phyloP scores from a whole-genome alignment of 2,797 vertebrate genomes.

The Sebastes iracundus region DNA sequence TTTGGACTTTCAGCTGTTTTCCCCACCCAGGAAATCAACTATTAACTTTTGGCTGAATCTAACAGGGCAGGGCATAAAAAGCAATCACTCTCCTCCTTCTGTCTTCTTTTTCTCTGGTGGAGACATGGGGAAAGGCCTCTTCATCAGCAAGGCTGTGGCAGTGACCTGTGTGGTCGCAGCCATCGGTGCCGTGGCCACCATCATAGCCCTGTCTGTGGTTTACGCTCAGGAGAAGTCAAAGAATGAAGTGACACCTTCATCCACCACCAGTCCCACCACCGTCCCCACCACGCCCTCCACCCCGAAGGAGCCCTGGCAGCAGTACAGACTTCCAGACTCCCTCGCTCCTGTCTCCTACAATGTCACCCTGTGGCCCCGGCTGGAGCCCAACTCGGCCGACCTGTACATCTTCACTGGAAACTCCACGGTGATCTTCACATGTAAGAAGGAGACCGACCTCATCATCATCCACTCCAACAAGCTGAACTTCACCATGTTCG shows the following conservation, averaged over 20 bases:
- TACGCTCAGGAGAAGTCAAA: slow-evolving; percentile 87
- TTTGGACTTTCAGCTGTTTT: slow-evolving; percentile 41
- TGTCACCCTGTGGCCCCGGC: slow-evolving; percentile 68
- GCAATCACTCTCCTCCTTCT: background rate
- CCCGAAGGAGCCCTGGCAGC: slow-evolving; percentile 78
- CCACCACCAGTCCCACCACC: slow-evolving; percentile 30
- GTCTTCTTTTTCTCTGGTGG: slow-evolving; percentile 23
- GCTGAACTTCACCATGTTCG: slow-evolving; percentile 83
- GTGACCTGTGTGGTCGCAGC: slow-evolving; percentile 69
- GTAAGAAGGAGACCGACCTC: slow-evolving; percentile 65
- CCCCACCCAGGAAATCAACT: slow-evolving; percentile 20
- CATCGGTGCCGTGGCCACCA: slow-evolving; percentile 78
- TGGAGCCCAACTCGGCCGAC: slow-evolving; percentile 34
- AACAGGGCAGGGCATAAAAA: slow-evolving; percentile 45
- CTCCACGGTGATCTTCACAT: slow-evolving; percentile 61
- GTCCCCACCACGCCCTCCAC: slow-evolving; percentile 74
- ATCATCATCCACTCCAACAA: slow-evolving; percentile 91
- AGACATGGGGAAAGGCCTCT: slow-evolving; percentile 90
- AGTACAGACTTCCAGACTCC: slow-evolving; percentile 71
- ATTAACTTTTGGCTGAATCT: slow-evolving; percentile 49
- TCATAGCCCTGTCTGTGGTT: slow-evolving; percentile 88
- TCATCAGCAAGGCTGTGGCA: slow-evolving; percentile 85
- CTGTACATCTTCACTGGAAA: slow-evolving; percentile 66
- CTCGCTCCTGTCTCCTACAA: slow-evolving; percentile 63
- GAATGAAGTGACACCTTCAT: slow-evolving; percentile 9